These are phyloP conservation scores for Acrocephalus arundinaceus DNA, from an alignment of 2,113 vertebrate species.

Conservation along the genomic window DNA sequence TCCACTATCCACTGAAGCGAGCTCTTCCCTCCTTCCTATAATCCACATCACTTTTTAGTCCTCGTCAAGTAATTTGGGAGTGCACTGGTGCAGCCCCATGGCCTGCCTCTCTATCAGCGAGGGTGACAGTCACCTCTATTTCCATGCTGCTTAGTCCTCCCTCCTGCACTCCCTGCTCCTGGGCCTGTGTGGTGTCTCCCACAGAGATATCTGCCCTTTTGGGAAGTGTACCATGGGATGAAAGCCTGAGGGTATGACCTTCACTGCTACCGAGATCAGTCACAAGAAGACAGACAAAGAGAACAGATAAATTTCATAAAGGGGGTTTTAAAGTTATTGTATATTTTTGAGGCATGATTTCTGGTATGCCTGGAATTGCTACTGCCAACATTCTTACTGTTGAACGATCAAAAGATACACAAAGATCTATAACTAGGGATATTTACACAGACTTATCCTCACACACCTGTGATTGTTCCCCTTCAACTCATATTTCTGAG, in stretches of 20 bases:
- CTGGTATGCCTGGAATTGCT: not conserved
- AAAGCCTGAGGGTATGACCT: not conserved
- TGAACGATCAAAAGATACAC: not conserved
- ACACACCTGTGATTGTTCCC: not conserved
- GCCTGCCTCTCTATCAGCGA: not conserved
- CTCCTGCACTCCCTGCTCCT: not conserved
- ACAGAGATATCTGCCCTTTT: not conserved
- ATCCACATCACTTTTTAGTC: fast-evolving
- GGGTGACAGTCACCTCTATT: not conserved
- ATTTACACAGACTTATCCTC: not conserved
- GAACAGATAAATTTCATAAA: not conserved
- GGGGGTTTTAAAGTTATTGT: not conserved
- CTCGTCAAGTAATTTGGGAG: not conserved
- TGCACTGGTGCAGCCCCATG: fast-evolving
- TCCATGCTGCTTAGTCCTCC: fast-evolving
- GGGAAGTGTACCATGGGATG: not conserved
- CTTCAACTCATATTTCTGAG: not conserved
- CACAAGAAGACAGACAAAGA: not conserved
- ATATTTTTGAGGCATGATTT: not conserved
- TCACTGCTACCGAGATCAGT: not conserved
- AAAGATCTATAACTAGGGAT: not conserved
- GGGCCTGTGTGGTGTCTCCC: not conserved
- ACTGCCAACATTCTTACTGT: not conserved
- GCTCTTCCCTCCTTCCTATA: not conserved
- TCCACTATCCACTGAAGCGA: fast-evolving